phyloP scores from a whole-genome alignment of 2,113 vertebrate species.

The Archilochus colubris region DNA sequence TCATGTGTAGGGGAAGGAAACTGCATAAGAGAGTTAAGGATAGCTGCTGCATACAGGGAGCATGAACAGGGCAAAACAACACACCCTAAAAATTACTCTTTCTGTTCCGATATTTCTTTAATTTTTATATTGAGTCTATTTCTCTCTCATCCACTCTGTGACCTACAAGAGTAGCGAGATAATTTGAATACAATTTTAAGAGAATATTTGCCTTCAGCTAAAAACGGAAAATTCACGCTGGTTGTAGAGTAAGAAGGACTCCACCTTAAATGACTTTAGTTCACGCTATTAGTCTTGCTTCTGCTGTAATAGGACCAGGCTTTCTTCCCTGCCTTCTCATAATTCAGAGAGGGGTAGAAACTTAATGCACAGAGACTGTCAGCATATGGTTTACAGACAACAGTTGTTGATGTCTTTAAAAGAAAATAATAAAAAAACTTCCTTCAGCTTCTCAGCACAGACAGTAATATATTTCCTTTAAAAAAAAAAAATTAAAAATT shows the following conservation, averaged over 20 bases:
- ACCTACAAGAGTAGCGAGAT: background rate
- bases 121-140: background rate
- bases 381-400: background rate
- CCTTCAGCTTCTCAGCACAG: background rate
- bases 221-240: background rate
- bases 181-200: background rate
- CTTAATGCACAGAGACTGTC: background rate
- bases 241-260: background rate
- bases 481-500: background rate
- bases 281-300: background rate
- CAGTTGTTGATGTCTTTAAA: background rate
- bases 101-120: background rate
- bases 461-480: background rate
- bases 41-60: background rate
- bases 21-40: background rate
- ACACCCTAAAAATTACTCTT: background rate
- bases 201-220: background rate
- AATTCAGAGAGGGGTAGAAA: background rate
- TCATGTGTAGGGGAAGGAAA: background rate
- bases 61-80: background rate
- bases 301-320: background rate
- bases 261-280: background rate
- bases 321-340: background rate
- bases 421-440: background rate
- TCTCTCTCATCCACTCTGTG: background rate